Base-by-base conservation (phyloP, 2,888 invertebrate species). In the Diaphora mendica region DNA sequence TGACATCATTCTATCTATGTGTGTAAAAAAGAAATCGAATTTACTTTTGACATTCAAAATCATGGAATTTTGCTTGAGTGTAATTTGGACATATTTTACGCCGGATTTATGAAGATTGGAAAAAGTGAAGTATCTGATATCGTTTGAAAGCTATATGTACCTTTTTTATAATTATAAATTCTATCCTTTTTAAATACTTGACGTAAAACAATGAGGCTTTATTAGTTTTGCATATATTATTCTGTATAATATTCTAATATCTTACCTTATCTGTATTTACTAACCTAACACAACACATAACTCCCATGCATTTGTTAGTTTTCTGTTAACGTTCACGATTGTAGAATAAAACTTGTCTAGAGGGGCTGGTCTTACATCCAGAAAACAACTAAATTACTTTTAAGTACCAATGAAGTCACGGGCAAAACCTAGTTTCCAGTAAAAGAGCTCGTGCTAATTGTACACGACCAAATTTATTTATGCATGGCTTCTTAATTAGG, bases 401-500 rank as follows among this genome's bases (percentile, higher is more conserved):
- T 17, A 48, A 48, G 23, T 26, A 44, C 2, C 20, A 51, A 23
- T 23, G 23, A 23, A 23, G n/a, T 55, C 51, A 23, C n/a, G 9
- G 2, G 51, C 8, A 55, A 23, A 55, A 9, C 11, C 23, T 55
- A 55, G 5, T 59, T 59, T 26, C 26, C n/a, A 59, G 13, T 59
- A 26, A 30, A 30, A 30, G 17, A 11, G 23, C 0, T 5, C 39
- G 42, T 11, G 26, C 30, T 13, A 59, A 69, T 48, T 67, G 71
- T 71, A 77, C 73, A 69, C 71, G 71, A 71, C 70, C 68, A 68
- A 74, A 80, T 72, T 78, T 74, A 78, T 62, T 62, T 81, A 78
- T 74, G 65, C 48, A 64, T 59, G 59, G 20, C 23, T 67, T 72
- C 74, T 78, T 78, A 82, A 83, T 82, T 83, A 82, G 68, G 64